Conservation (phyloP, 2,888 invertebrate species). For the Drosophila recens region DNA sequence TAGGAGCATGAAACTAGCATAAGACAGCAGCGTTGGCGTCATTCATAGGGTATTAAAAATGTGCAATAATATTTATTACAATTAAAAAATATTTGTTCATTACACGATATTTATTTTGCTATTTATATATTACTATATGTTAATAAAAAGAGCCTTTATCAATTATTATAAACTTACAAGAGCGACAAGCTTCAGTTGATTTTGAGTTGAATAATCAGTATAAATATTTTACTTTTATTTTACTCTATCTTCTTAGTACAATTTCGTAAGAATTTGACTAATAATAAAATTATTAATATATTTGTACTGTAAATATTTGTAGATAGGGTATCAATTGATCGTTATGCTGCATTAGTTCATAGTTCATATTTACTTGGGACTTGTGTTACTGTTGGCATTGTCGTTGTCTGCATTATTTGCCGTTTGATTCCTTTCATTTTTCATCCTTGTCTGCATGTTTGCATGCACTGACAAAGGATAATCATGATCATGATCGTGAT, state of each 20-base stretch:
- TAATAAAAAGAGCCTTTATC: background rate
- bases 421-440: slow-evolving; percentile 76
- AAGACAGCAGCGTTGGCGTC: slow-evolving; percentile 58
- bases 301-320: background rate
- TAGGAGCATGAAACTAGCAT: slow-evolving; percentile 63
- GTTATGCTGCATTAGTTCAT: background rate
- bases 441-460: slow-evolving; percentile 73
- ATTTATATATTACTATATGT: background rate
- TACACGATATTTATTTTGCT: background rate
- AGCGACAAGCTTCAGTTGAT: too few species aligned
- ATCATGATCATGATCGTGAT: slow-evolving; percentile 29
- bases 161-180: too few species aligned
- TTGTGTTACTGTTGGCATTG: slow-evolving; percentile 68
- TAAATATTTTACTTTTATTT: too few species aligned
- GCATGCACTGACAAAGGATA: slow-evolving; percentile 76
- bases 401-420: slow-evolving; percentile 75
- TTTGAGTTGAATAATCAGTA: background rate
- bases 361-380: slow-evolving; percentile 54
- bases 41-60: slow-evolving; percentile 38
- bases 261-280: background rate
- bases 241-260: too few species aligned
- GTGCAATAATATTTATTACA: background rate
- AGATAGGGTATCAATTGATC: slow-evolving; percentile 35
- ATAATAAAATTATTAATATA: background rate
- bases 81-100: background rate